Percentiles rank a stretch among this genome's conserved stretches.
phyloP scores from a whole-genome alignment of 2,888 invertebrate species.

The Zaprionus lineosus region DNA sequence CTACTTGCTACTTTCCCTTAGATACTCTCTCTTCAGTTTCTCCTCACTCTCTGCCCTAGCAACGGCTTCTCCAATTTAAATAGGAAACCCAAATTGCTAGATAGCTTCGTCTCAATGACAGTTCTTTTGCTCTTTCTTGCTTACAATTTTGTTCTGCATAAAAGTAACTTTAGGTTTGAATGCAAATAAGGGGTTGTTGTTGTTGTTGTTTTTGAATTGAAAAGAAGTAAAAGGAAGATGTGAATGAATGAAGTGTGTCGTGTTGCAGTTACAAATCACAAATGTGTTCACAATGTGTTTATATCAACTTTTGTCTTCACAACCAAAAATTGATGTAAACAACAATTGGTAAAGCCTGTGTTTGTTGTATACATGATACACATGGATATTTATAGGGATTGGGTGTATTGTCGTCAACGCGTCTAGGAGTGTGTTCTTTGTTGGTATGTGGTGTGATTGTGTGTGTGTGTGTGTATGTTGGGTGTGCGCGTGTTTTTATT shows the following conservation, averaged over 20 bases:
- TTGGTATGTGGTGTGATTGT: conserved; percentile 15
- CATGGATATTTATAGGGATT: background rate
- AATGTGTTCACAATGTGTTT: conserved; percentile 8
- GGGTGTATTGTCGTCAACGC: conserved; percentile 29
- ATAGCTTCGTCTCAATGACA: too few relatives aligned
- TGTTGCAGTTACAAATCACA: conserved; percentile 33
- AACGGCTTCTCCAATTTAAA: too few relatives aligned
- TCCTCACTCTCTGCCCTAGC: background rate
- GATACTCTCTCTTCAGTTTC: conserved; percentile 4
- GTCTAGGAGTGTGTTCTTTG: too few relatives aligned
- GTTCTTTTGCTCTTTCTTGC: too few relatives aligned
- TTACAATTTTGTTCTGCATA: conserved; percentile 50
- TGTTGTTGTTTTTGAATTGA: background rate
- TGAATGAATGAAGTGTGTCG: conserved; percentile 28
- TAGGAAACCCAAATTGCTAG: too few relatives aligned
- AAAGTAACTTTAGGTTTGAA: conserved; percentile 50
- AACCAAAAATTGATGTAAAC: conserved; percentile 8
- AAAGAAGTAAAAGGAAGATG: background rate
- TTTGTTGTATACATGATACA: background rate
- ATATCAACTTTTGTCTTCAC: conserved; percentile 1
- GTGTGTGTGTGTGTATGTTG: conserved; percentile 19
- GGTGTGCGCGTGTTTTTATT: background rate
- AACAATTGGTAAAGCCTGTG: too few relatives aligned
- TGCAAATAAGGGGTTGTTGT: background rate
- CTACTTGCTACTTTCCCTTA: too few relatives aligned